Percentiles rank a stretch among this genome's conserved stretches.
These are phyloP conservation scores for Erebia epiphron DNA, from an alignment of 2,888 invertebrate species.

Conservation along the genomic window DNA sequence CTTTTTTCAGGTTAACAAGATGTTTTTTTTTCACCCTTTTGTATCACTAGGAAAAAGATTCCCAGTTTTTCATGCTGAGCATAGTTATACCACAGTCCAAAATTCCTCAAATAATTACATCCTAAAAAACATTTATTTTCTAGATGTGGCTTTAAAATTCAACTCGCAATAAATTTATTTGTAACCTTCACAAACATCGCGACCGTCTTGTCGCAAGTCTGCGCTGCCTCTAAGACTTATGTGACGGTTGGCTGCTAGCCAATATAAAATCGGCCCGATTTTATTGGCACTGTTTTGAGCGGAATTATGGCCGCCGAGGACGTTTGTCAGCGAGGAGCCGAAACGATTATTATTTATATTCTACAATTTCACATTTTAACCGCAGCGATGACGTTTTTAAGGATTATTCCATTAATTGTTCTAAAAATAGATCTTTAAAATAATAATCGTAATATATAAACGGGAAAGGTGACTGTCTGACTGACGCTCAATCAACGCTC, in stretches of 20 bases:
- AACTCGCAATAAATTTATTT: not conserved
- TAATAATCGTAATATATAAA: too few species aligned
- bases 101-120: too few species aligned
- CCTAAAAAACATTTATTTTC: too few species aligned
- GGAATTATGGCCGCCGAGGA: slow-evolving; percentile 54
- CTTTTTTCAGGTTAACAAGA: too few species aligned
- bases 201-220: slow-evolving; percentile 24
- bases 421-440: too few species aligned
- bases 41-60: too few species aligned
- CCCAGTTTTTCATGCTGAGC: too few species aligned
- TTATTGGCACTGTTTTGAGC: slow-evolving; percentile 65
- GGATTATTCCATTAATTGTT: too few species aligned
- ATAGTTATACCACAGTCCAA: too few species aligned
- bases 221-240: slow-evolving; percentile 33
- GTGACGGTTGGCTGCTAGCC: slow-evolving; percentile 57
- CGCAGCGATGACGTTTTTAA: slow-evolving; percentile 2
- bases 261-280: slow-evolving; percentile 58
- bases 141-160: not conserved
- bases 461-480: too few species aligned
- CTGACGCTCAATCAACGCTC: too few species aligned
- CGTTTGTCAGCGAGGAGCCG: slow-evolving; percentile 41
- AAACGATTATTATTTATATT: slow-evolving; percentile 39
- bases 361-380: slow-evolving; percentile 26
- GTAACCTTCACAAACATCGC: not conserved
- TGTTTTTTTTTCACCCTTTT: too few species aligned